Base-by-base conservation (phyloP, 2,113 vertebrate genomes). In the Vulpes ferrilata region DNA sequence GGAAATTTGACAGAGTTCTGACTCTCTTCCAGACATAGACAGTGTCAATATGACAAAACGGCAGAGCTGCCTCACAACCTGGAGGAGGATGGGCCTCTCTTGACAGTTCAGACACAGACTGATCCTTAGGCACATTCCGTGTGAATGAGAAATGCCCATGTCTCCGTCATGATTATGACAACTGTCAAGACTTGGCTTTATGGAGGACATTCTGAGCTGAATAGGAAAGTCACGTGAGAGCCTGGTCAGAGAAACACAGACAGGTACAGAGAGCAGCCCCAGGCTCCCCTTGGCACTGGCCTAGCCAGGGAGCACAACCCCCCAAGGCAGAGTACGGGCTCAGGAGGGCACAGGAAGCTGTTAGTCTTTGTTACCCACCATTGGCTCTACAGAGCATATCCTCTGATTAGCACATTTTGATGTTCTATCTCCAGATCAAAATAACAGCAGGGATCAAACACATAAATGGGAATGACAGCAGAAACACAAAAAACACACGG, bases 351-450 rank as follows among this genome's bases (percentile, higher is more conserved):
- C 23, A 23, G 16, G 22, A 30, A 71, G 12, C 67, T 23, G 62
- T 43, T 35, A 19, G 32, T 53, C 15, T 20, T 71, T 35, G 3
- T 38, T n/a, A 30, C 57, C 1, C 10, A 8, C 13, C 17, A 1
- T 38, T 16, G 82, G 30, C 79, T 4, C 7, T 16, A 15, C 25
- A 35, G 43, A 43, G 43, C 62, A 55, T 7, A 27, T 30, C 57
- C 22, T 93, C 89, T 62, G 82, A 74, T 20, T 22, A 65, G n/a
- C 55, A 65, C 23, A 11, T 25, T 81, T 65, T 73, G 89, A 91
- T 67, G 74, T 57, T 90, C 57, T 11, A 59, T 69, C 90, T 88
- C 79, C 78, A 76, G 78, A 88, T 65, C 78, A 78, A 76, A 94
- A 83, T 43, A 82, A 71, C 48, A 74, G 38, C 93, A 79, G 35